These are phyloP conservation scores for Microtus pennsylvanicus DNA, from an alignment of 2,113 vertebrate species.

Conservation along the genomic window DNA sequence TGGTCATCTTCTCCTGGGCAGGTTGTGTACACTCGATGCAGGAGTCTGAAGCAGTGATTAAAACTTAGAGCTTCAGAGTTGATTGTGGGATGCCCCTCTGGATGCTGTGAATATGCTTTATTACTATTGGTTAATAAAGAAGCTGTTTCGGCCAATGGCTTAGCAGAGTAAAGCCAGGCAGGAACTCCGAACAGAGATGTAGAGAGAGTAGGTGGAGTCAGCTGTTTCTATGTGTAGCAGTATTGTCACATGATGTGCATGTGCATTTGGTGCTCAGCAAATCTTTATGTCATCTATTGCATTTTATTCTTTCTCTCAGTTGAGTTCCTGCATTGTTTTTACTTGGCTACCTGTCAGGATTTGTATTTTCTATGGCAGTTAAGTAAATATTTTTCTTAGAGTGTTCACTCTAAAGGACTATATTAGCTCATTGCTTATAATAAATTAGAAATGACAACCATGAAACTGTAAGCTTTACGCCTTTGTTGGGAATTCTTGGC, in stretches of 20 bases:
- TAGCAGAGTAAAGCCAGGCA: too few species aligned
- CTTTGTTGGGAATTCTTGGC: conserved; percentile 17
- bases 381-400: conserved; percentile 16
- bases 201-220: too few species aligned
- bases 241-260: neutral
- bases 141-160: too few species aligned
- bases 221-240: neutral
- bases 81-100: too few species aligned
- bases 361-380: neutral
- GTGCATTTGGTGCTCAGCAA: neutral
- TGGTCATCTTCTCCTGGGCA: neutral
- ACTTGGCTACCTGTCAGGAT: conserved; percentile 4
- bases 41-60: neutral
- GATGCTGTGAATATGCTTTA: too few species aligned
- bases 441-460: neutral
- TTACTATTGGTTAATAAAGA: too few species aligned
- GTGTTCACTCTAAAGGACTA: neutral
- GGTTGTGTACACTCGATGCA: neutral
- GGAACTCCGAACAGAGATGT: too few species aligned
- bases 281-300: neutral
- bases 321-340: neutral
- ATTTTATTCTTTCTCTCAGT: neutral
- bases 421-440: neutral
- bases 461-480: neutral
- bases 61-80: neutral